Evolutionary conservation across 2,113 vertebrate species (phyloP).

Genomic region (Poeciliopsis turrubarensis): DNA sequence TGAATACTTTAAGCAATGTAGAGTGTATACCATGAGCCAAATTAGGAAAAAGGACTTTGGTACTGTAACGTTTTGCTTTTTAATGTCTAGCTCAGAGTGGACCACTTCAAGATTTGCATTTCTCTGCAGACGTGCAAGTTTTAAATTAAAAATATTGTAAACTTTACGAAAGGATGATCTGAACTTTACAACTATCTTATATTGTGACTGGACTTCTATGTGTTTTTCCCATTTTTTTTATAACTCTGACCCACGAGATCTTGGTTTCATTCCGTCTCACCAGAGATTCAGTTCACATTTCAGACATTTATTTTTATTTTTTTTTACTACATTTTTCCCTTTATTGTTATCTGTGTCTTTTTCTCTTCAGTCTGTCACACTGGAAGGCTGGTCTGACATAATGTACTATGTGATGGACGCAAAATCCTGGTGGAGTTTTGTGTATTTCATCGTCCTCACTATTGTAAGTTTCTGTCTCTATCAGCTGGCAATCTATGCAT

Average conservation of each 20-base stretch:
- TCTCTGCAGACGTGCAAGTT: neutral
- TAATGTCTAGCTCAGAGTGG: neutral
- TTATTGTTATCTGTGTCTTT: neutral
- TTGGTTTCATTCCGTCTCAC: no score
- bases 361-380: neutral
- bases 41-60: no score
- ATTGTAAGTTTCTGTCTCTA: neutral
- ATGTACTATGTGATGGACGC: neutral
- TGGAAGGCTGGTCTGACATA: neutral
- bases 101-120: neutral
- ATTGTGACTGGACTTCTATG: neutral
- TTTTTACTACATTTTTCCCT: neutral
- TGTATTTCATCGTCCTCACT: neutral
- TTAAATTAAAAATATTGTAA: neutral
- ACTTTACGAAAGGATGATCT: no score
- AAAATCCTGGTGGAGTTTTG: neutral
- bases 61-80: neutral
- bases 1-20: no score
- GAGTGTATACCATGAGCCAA: no score
- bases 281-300: neutral
- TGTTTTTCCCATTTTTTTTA: neutral
- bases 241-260: neutral
- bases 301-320: neutral
- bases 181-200: neutral
- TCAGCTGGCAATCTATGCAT: no score